Evolutionary conservation across 2,888 invertebrate genomes (phyloP), one percentile per base, ranked within the genome.

Genomic region (Lottia scabra): DNA sequence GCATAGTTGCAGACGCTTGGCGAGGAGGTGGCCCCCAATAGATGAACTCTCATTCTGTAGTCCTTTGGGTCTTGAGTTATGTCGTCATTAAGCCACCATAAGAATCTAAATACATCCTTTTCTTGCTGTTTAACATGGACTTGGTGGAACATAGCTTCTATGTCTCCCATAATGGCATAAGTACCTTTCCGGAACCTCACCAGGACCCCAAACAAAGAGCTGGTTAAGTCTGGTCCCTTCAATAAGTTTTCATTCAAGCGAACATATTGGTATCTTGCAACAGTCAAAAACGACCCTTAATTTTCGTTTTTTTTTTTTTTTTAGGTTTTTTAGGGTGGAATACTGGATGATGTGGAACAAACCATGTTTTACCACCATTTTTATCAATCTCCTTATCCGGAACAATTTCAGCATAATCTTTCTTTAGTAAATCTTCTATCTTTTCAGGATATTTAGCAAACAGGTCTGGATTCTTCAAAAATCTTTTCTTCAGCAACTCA

Each of bases 241-340:
- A 67, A 46, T 0, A 78, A 64, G 15, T 68, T 46, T 13, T 73
- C 70, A 68, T 77, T 78, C 30, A 78, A 45, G 15, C 71, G 69
- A 0, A 65, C 70, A n/a, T 65, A 68, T 4, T 65, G n/a, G 30
- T 65, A 73, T 45, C 27, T 70, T 19, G 77, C 78, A 4, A 75
- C 75, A 75, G 63, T 78, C 76, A 67, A 76, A 76, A 19, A 78
- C 76, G 19, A 78, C 67, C 23, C 78, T 16, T 1, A 72, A 5
- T 27, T 78, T n/a, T n/a, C n/a, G n/a, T n/a, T n/a, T n/a, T n/a
- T n/a, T n/a, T n/a, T n/a, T n/a, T n/a, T n/a, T n/a, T 78, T 19
- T 67, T 72, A 13, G 68, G 68, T 16, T 68, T 68, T 13, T 68
- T 12, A 15, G 43, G 26, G 23, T 63, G 56, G 5, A 63, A 13